phyloP scores from a whole-genome alignment of 2,113 vertebrate genomes.

The Galeopterus variegatus region DNA sequence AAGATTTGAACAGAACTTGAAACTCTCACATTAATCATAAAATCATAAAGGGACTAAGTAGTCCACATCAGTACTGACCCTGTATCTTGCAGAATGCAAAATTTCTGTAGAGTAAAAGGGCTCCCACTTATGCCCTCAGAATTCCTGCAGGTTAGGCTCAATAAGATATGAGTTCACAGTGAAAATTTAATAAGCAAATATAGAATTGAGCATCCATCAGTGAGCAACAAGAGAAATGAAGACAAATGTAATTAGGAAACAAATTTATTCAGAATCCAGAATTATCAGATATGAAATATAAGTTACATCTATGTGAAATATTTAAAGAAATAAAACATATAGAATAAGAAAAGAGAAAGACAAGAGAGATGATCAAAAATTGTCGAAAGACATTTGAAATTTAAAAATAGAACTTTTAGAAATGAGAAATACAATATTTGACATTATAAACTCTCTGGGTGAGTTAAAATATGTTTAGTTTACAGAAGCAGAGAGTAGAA shows the following conservation, averaged over 20 bases:
- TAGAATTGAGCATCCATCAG: not conserved
- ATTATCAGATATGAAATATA: conserved; percentile 6
- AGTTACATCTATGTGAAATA: not conserved
- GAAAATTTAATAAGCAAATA: conserved; percentile 25
- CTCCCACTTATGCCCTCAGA: not conserved
- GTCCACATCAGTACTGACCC: not conserved
- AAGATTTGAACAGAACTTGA: not conserved
- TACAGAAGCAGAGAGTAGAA: too few relatives aligned
- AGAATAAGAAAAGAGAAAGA: not conserved
- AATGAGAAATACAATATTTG: not conserved
- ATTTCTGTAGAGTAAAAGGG: not conserved
- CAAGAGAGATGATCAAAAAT: not conserved
- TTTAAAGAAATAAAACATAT: conserved; percentile 34
- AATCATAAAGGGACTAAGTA: conserved; percentile 26
- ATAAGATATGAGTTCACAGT: not conserved
- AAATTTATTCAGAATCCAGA: not conserved
- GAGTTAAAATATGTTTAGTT: too few relatives aligned
- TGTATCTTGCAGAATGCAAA: not conserved
- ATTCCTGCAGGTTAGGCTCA: not conserved
- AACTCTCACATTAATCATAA: conserved; percentile 38
- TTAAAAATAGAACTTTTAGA: conserved; percentile 27
- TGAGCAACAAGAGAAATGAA: not conserved
- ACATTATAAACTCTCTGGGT: not conserved
- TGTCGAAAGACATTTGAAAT: not conserved
- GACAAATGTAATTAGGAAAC: not conserved